Evolutionary conservation across 2,797 vertebrate genomes (phyloP).

Genomic region (Cephalopachus bancanus): DNA sequence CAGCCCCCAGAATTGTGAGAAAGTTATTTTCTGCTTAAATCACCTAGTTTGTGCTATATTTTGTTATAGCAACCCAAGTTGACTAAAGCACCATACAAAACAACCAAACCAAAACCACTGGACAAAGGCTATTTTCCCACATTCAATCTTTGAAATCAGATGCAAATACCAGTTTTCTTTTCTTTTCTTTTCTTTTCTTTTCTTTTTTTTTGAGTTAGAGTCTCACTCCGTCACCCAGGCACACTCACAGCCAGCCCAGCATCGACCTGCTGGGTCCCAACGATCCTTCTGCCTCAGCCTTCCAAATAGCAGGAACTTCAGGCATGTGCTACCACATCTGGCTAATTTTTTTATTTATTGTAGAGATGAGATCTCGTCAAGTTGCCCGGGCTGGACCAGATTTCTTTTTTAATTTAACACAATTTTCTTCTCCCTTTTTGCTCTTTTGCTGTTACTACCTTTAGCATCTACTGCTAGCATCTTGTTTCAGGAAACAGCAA

Average conservation of each 20-base stretch:
- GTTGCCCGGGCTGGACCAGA: not conserved
- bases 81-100: not conserved
- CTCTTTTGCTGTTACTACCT: not conserved
- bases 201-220: no score
- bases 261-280: no score
- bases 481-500: not conserved
- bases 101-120: not conserved
- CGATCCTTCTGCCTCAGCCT: no score
- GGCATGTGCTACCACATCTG: no score
- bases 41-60: not conserved
- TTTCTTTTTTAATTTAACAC: not conserved
- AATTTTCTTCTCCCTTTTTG: not conserved
- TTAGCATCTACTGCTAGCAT: no score
- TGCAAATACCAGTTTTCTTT: not conserved
- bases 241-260: no score
- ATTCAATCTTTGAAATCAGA: not conserved
- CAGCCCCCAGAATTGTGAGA: not conserved
- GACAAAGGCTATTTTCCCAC: not conserved
- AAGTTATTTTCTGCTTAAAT: not conserved
- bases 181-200: no score
- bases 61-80: not conserved
- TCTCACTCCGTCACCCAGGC: no score
- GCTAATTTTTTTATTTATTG: no score
- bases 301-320: no score
- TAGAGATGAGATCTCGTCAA: no score